A percentile compares a stretch with the other conserved stretches of the same genome.
Evolutionary conservation across 1,140 invertebrate genomes (phyloP).

Genomic region (Nomia melanderi): DNA sequence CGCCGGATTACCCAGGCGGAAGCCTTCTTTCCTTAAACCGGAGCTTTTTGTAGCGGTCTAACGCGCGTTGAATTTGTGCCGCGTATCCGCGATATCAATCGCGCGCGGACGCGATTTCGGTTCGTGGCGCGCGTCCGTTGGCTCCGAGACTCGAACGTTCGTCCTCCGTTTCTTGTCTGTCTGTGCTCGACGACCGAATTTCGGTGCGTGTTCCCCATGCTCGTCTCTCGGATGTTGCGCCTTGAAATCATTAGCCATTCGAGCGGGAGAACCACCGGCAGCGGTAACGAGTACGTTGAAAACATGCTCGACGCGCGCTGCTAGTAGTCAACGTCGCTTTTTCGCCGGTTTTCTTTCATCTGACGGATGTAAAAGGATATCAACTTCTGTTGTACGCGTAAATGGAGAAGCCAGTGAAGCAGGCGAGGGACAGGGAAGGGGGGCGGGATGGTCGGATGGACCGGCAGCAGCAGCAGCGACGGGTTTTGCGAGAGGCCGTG

Average conservation of each 20-base stretch:
- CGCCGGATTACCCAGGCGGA: background rate
- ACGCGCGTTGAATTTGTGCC: slow-evolving; percentile 37
- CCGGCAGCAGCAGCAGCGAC: no score
- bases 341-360: slow-evolving; percentile 4
- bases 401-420: background rate
- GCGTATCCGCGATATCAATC: slow-evolving; percentile 49
- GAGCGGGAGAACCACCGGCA: background rate
- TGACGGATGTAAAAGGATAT: slow-evolving; percentile 3
- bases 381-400: background rate
- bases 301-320: background rate
- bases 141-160: no score
- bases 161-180: background rate
- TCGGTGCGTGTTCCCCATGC: background rate
- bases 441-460: background rate
- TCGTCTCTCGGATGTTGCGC: background rate
- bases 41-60: slow-evolving; percentile 22
- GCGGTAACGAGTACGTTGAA: slow-evolving; percentile 19
- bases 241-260: slow-evolving; percentile 32
- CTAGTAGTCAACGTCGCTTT: background rate
- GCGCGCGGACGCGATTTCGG: background rate
- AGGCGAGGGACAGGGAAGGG: no score
- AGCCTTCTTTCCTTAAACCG: no score
- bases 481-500: no score
- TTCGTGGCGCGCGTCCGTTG: no score
- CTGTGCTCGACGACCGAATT: background rate